phyloP scores from a whole-genome alignment of 2,888 invertebrate species.

The Leistus spinibarbis region DNA sequence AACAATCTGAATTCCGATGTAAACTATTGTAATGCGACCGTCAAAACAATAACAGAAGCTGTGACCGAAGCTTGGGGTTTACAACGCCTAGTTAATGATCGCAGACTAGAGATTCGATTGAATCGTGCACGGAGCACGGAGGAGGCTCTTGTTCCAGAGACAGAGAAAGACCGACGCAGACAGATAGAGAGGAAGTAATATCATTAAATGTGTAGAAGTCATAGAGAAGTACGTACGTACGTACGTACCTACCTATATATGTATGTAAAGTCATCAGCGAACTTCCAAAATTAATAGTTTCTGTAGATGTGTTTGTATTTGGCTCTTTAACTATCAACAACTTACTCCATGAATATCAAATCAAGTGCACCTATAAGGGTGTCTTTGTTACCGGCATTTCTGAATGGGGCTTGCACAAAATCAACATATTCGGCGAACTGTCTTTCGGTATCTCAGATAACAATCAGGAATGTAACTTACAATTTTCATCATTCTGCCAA shows the following conservation, averaged over 20 bases:
- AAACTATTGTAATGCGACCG: background rate
- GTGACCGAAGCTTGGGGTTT: background rate
- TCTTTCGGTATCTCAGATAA: no score
- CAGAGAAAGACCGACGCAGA: background rate
- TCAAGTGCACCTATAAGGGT: background rate
- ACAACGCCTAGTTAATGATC: background rate
- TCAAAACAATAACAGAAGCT: background rate
- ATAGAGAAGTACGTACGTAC: background rate
- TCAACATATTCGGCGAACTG: no score
- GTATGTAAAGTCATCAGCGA: conserved; percentile 7
- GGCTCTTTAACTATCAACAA: conserved; percentile 6
- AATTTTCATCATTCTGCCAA: no score
- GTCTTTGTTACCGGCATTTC: background rate
- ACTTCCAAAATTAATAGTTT: conserved; percentile 17
- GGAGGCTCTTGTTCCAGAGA: background rate
- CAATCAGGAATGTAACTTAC: no score
- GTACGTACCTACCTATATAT: no score
- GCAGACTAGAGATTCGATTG: background rate
- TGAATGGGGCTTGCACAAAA: background rate
- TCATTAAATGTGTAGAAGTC: background rate
- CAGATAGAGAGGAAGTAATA: background rate
- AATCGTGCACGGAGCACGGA: conserved; percentile 1
- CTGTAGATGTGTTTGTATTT: conserved; percentile 12
- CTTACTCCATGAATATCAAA: conserved; percentile 23
- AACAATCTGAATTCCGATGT: background rate